phyloP scores from a whole-genome alignment of 2,888 invertebrate genomes.

The Abscondita cerata region DNA sequence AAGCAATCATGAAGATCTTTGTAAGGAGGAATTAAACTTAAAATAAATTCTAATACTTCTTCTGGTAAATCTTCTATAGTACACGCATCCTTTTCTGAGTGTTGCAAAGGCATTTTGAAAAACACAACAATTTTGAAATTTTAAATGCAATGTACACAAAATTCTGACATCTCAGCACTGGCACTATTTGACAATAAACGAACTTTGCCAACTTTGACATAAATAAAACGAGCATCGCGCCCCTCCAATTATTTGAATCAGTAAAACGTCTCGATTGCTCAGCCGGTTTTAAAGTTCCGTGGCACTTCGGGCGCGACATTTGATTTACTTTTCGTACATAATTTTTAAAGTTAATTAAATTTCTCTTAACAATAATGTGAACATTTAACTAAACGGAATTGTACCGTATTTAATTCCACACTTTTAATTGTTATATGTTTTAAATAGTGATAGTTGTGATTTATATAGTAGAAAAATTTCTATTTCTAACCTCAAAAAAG shows the following conservation, averaged over 20 bases:
- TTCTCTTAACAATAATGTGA: neutral
- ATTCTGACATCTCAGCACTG: conserved; percentile 18
- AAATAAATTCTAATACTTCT: conserved; percentile 91
- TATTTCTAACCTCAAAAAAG: conserved; percentile 23
- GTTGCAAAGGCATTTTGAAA: conserved; percentile 17
- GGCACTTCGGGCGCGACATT: conserved; percentile 10
- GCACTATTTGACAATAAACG: conserved; percentile 8
- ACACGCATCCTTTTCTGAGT: conserved; percentile 12
- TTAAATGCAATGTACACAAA: conserved; percentile 21
- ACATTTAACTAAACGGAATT: neutral
- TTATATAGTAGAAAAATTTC: conserved; percentile 17
- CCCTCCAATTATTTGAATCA: neutral
- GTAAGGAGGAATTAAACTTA: conserved; percentile 89
- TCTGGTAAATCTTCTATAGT: conserved; percentile 81
- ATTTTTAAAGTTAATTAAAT: neutral
- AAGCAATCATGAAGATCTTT: conserved; percentile 87
- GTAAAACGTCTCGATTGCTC: neutral
- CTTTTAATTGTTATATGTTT: neutral
- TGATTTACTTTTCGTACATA: conserved; percentile 8
- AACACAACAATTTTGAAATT: conserved; percentile 19
- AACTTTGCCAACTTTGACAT: neutral
- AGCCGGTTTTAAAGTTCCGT: neutral
- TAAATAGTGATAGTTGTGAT: neutral
- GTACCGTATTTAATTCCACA: neutral
- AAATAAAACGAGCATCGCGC: too few species aligned